A percentile compares a stretch with the other conserved stretches of the same genome.
phyloP scores from a whole-genome alignment of 2,888 invertebrate species.

The Panzeria rudis region DNA sequence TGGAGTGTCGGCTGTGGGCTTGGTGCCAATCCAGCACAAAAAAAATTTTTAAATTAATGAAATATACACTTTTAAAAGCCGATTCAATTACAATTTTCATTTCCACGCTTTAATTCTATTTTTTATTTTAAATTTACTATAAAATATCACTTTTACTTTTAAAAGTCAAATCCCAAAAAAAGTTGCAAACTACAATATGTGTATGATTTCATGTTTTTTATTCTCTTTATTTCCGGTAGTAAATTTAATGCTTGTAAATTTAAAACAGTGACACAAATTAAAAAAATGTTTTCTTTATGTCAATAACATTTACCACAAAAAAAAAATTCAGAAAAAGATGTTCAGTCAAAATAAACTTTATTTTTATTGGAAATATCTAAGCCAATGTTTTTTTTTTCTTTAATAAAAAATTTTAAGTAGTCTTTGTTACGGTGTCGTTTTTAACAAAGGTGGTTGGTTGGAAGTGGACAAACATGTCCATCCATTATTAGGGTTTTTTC shows the following conservation, averaged over 20 bases:
- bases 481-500: too few species aligned
- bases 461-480: neutral
- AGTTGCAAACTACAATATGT: neutral
- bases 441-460: neutral
- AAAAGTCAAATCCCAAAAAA: neutral
- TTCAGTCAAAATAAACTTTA: neutral
- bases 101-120: neutral
- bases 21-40: too few species aligned
- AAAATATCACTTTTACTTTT: slow-evolving; percentile 5
- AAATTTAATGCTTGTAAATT: slow-evolving; percentile 20
- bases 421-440: neutral
- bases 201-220: neutral
- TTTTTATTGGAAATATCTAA: neutral
- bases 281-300: neutral
- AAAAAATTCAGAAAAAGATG: neutral
- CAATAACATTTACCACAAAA: slow-evolving; percentile 9
- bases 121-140: neutral
- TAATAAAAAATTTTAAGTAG: neutral
- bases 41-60: too few species aligned
- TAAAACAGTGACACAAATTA: slow-evolving; percentile 7
- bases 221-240: slow-evolving; percentile 19
- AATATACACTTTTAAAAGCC: too few species aligned
- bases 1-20: too few species aligned
- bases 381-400: neutral
- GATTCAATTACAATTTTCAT: too few species aligned